phyloP scores from a whole-genome alignment of 2,113 vertebrate genomes.

The Panurus biarmicus region DNA sequence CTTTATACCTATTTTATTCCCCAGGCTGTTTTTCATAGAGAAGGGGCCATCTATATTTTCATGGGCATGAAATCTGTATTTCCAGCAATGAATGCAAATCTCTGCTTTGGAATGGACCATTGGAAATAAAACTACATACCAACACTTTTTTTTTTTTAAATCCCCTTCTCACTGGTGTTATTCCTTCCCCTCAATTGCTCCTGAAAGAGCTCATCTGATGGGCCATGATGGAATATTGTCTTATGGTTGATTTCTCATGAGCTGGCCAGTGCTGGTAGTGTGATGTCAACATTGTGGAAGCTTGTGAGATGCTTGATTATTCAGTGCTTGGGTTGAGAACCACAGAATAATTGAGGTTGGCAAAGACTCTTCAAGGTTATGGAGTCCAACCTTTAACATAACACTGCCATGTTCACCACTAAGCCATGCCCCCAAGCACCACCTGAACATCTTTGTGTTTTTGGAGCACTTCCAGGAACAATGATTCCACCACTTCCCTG shows the following conservation, averaged over 20 bases:
- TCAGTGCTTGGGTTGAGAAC: neutral
- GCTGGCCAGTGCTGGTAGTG: fast-evolving
- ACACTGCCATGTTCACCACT: neutral
- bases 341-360: neutral
- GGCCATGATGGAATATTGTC: neutral
- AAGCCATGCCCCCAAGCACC: neutral
- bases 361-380: neutral
- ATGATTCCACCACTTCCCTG: neutral
- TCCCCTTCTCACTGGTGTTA: neutral
- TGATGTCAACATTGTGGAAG: neutral
- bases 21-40: neutral
- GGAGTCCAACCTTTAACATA: neutral
- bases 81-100: neutral
- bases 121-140: neutral
- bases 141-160: no score
- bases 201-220: neutral
- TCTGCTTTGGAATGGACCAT: neutral
- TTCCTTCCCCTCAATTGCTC: neutral
- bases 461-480: neutral
- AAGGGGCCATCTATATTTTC: neutral
- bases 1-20: conserved; percentile 6
- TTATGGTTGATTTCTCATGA: neutral
- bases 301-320: neutral
- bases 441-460: neutral
- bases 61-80: neutral